These are phyloP conservation scores for Panthera leo DNA, from an alignment of 2,113 vertebrate species.

Conservation along the genomic window DNA sequence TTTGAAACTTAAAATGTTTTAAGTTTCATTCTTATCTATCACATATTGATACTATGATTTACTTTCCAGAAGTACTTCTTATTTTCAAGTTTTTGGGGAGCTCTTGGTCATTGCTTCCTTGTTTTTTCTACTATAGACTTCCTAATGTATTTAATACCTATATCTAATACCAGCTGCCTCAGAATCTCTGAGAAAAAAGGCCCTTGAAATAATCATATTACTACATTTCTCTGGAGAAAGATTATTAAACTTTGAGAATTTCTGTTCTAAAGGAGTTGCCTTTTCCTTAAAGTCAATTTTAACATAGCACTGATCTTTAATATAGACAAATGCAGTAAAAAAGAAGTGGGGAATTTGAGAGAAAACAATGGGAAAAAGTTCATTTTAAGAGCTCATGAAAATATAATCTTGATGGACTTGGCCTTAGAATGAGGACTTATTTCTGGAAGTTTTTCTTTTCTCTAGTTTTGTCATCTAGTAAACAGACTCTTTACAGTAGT, in stretches of 20 bases:
- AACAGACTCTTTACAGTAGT: neutral
- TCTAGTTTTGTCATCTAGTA: neutral
- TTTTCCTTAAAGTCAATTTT: neutral
- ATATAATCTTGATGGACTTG: neutral
- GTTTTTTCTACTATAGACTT: neutral
- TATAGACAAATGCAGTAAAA: neutral
- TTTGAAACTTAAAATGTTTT: neutral
- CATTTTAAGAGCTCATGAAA: neutral
- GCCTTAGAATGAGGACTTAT: neutral
- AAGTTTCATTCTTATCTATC: neutral
- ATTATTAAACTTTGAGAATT: neutral
- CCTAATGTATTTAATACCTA: neutral
- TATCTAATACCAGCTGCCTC: neutral
- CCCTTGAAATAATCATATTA: neutral
- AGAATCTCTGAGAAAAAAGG: neutral
- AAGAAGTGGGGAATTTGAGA: neutral
- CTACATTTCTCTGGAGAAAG: neutral
- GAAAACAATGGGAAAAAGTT: neutral
- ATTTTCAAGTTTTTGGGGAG: neutral
- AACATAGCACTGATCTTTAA: neutral
- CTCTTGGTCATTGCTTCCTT: neutral
- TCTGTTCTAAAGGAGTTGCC: neutral
- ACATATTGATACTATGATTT: neutral
- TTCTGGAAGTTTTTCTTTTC: conserved; percentile 12
- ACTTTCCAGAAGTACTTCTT: conserved; percentile 2